A percentile compares a stretch with the other conserved stretches of the same genome.
Evolutionary conservation across 53 echinoderm and acorn worm species (phyloP).

Genomic region (Stichopus horrens): DNA sequence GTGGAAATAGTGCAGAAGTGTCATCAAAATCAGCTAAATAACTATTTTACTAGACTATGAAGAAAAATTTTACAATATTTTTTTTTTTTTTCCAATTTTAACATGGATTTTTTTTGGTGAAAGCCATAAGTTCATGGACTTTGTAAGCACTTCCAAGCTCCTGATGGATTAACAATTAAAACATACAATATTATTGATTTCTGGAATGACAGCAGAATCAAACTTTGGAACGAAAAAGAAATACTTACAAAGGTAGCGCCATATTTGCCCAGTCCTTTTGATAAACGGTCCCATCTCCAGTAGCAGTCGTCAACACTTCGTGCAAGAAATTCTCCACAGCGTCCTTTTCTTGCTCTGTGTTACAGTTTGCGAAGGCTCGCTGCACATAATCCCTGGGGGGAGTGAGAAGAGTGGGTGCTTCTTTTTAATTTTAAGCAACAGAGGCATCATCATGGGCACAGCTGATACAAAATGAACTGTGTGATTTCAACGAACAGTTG

Average conservation of each 20-base stretch:
- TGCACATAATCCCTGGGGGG: slow-evolving; percentile 82
- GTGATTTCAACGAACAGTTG: too few relatives aligned
- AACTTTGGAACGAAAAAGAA: neutral
- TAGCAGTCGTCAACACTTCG: slow-evolving; percentile 73
- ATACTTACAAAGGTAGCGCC: slow-evolving; percentile 75
- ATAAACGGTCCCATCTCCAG: slow-evolving; percentile 72
- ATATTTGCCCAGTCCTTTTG: slow-evolving; percentile 79
- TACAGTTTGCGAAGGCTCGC: slow-evolving; percentile 76
- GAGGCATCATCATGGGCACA: too few relatives aligned
- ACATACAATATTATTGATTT: neutral
- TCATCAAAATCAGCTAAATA: too few relatives aligned
- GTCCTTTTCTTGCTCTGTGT: slow-evolving; percentile 83
- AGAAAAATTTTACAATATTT: too few relatives aligned
- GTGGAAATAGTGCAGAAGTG: too few relatives aligned
- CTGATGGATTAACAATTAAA: neutral
- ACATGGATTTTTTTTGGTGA: too few relatives aligned
- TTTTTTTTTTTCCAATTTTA: too few relatives aligned
- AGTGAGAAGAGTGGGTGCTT: too few relatives aligned
- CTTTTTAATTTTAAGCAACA: too few relatives aligned
- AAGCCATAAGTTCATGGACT: too few relatives aligned
- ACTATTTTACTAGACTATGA: too few relatives aligned
- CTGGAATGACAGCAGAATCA: neutral
- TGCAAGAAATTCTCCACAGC: slow-evolving; percentile 74
- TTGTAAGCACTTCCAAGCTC: neutral
- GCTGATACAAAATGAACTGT: too few relatives aligned